Percentiles rank a stretch among this genome's conserved stretches.
phyloP scores from a whole-genome alignment of 2,888 invertebrate species.

The Rotaria macrura region DNA sequence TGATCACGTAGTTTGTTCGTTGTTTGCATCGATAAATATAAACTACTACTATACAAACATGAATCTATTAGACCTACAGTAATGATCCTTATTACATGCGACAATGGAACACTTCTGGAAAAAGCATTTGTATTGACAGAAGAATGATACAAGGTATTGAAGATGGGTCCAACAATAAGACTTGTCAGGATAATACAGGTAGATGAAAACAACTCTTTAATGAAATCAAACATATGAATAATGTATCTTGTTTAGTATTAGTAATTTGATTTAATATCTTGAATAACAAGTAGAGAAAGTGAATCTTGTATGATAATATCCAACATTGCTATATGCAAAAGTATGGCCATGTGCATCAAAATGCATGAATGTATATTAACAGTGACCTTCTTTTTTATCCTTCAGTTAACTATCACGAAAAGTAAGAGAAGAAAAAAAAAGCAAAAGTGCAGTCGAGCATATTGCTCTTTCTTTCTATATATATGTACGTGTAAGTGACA shows the following conservation, averaged over 20 bases:
- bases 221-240: neutral
- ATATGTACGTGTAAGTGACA: neutral
- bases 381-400: neutral
- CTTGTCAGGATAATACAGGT: neutral
- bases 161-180: neutral
- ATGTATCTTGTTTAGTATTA: no score
- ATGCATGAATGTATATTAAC: neutral
- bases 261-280: no score
- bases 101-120: neutral
- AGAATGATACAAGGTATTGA: neutral
- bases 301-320: no score
- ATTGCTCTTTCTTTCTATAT: neutral
- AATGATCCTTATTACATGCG: neutral
- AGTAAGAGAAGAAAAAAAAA: neutral
- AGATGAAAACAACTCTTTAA: neutral
- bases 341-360: neutral
- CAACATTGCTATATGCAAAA: no score
- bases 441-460: neutral
- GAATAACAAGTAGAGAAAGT: no score
- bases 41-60: neutral
- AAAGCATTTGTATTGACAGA: neutral
- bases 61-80: neutral
- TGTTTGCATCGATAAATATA: neutral
- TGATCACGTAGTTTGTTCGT: neutral
- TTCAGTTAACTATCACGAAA: neutral